These are phyloP conservation scores for Rostratula benghalensis DNA, from an alignment of 2,113 vertebrate genomes.

Conservation along the genomic window DNA sequence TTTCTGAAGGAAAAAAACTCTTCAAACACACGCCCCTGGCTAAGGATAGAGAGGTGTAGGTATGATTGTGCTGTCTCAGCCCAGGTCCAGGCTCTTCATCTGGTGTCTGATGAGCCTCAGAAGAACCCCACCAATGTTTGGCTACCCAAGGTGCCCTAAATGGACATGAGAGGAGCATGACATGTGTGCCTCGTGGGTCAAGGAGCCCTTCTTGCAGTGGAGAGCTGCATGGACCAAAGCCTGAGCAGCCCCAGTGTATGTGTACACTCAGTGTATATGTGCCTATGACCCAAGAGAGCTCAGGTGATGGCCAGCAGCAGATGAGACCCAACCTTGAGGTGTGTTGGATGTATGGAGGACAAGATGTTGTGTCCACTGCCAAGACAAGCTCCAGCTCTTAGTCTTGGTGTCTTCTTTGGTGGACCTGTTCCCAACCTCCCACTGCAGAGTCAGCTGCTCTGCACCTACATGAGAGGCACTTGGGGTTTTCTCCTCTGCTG, in stretches of 20 bases:
- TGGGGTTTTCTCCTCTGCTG: background rate
- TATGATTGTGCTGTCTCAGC: background rate
- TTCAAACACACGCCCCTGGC: slow-evolving; percentile 16
- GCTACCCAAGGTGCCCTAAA: background rate
- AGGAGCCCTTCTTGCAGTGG: background rate
- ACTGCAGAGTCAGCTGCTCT: background rate
- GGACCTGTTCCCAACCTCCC: background rate
- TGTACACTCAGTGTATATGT: background rate
- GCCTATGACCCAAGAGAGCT: background rate
- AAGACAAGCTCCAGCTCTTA: background rate
- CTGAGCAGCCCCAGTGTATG: background rate
- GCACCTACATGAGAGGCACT: background rate
- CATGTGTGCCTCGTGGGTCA: accelerated
- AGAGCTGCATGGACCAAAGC: too few relatives aligned
- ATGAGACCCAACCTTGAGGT: background rate
- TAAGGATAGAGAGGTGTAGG: background rate
- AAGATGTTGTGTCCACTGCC: background rate
- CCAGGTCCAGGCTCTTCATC: background rate
- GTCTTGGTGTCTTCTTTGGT: background rate
- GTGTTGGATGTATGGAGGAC: background rate
- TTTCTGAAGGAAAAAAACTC: slow-evolving; percentile 40
- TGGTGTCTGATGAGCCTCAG: background rate
- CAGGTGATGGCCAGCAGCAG: background rate
- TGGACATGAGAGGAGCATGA: background rate
- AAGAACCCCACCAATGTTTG: background rate